Conservation (phyloP, 2,113 vertebrate genomes). For the Albula goreensis region DNA sequence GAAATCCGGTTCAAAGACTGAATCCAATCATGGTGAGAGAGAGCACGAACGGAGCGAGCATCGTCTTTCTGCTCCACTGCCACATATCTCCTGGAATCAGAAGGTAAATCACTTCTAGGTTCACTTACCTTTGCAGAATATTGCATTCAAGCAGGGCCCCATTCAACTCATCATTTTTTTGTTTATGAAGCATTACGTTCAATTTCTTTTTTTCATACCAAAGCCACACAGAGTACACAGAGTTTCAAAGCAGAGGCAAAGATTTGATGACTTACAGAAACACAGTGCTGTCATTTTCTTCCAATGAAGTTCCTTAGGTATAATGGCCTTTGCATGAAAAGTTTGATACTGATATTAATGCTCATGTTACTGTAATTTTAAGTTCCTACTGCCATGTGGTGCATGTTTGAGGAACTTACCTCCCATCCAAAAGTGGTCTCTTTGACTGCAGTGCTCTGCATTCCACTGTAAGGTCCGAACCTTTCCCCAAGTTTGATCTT, state of each 20-base stretch:
- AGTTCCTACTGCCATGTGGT: neutral
- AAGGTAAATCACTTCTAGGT: constrained; percentile 1
- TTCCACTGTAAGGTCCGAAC: constrained; percentile 83
- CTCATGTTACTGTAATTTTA: neutral
- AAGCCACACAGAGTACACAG: neutral
- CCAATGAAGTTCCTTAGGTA: no score
- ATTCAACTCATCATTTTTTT: neutral
- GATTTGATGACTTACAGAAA: neutral
- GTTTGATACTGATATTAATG: no score
- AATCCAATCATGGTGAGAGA: constrained; percentile 41
- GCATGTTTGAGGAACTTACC: constrained; percentile 64
- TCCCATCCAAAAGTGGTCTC: constrained; percentile 93
- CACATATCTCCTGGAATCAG: constrained; percentile 1
- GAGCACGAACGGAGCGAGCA: constrained; percentile 45
- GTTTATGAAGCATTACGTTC: neutral
- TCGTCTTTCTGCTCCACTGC: constrained; percentile 21
- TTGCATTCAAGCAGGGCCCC: neutral
- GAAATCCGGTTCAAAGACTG: constrained; percentile 43
- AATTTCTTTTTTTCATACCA: neutral
- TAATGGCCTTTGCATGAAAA: no score
- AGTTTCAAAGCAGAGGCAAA: neutral
- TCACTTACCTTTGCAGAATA: constrained; percentile 43
- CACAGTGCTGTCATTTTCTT: no score
- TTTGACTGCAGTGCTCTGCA: constrained; percentile 78
- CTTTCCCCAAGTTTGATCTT: constrained; percentile 82